Evolutionary conservation across 2,797 vertebrate genomes (phyloP), one percentile per base, ranked within the genome.

Genomic region (Neosalanx taihuensis): DNA sequence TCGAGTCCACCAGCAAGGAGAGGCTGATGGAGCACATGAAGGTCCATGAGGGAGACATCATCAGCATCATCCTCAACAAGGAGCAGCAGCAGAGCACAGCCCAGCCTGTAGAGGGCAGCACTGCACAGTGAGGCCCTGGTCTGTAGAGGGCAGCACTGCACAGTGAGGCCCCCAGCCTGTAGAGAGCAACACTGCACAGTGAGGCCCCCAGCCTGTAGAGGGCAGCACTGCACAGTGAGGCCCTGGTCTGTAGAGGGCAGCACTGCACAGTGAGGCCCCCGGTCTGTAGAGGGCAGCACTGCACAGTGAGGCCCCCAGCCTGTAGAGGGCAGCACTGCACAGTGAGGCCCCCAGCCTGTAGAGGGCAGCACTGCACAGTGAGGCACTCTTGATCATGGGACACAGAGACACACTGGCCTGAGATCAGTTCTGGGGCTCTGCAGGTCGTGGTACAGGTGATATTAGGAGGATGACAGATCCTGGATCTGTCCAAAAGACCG

Each of bases 41-140:
- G 87, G 92, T 93, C 77, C 97, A 98, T 1, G 96, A 99, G 80
- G 96, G 95, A 7, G 95, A 98, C 90, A 96, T 99, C 76, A 96
- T 99, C 88, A 99, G 94, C 90, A 98, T 98, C 87, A 98, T 99
- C 86, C 91, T 99, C 71, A 99, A 93, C 85, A 99, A 96, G 85
- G 95, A 96, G 77, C 77, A 78, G 64, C 76, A 83, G 82, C 91
- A 80, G 81, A 41, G 41, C 13, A n/a, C 35, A 31, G 68, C 20
- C 64, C 88, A 84, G 51, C 80, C 84, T 20, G 80, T 86, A 70
- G 83, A 87, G 71, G 71, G 73, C 69, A 13, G 71, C 59, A 56
- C 65, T 30, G 6, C 61, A 12, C 83, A 78, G 82, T 93, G 89
- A 92, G 65, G 46, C 57, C 26, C 64, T 88, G 84, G 51, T 79